These are phyloP conservation scores for Morpho achilles DNA, from an alignment of 2,888 invertebrate species.

Conservation along the genomic window DNA sequence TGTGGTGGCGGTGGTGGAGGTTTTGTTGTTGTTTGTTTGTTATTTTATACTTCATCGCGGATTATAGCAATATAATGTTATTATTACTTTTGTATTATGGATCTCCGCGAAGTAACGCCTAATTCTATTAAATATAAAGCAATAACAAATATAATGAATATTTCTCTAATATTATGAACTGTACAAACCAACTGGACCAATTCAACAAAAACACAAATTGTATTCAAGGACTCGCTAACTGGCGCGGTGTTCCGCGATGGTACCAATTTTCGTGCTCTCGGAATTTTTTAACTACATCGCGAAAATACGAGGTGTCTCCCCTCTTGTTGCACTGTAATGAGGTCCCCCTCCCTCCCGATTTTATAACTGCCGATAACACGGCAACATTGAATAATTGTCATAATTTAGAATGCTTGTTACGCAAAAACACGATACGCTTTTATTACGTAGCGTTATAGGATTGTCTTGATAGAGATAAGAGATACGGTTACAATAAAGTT, in stretches of 20 bases:
- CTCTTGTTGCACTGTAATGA: slow-evolving; percentile 58
- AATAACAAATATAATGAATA: too few relatives aligned
- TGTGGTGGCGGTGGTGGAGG: too few relatives aligned
- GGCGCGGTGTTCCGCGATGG: slow-evolving; percentile 23
- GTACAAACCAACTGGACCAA: slow-evolving; percentile 4
- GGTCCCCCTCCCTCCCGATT: slow-evolving; percentile 55
- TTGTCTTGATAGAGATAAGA: slow-evolving; percentile 16
- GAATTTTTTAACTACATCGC: slow-evolving; percentile 38
- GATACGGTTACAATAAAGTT: slow-evolving; percentile 1
- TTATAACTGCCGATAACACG: slow-evolving; percentile 72
- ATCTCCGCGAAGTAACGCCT: too few relatives aligned
- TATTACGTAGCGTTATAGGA: slow-evolving; percentile 54
- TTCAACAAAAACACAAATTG: slow-evolving; percentile 18
- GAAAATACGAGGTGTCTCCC: slow-evolving; percentile 31
- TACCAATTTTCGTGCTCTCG: slow-evolving; percentile 32
- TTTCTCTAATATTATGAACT: neutral
- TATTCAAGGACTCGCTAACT: slow-evolving; percentile 27
- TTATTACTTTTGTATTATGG: too few relatives aligned
- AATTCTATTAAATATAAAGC: too few relatives aligned
- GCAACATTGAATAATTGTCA: slow-evolving; percentile 76
- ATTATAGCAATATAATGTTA: too few relatives aligned
- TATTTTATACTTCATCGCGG: too few relatives aligned
- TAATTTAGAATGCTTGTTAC: slow-evolving; percentile 71
- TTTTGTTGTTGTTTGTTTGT: too few relatives aligned
- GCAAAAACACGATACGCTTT: slow-evolving; percentile 64